Base-by-base conservation (phyloP, 2,113 vertebrate species). In the Thomomys bottae region DNA sequence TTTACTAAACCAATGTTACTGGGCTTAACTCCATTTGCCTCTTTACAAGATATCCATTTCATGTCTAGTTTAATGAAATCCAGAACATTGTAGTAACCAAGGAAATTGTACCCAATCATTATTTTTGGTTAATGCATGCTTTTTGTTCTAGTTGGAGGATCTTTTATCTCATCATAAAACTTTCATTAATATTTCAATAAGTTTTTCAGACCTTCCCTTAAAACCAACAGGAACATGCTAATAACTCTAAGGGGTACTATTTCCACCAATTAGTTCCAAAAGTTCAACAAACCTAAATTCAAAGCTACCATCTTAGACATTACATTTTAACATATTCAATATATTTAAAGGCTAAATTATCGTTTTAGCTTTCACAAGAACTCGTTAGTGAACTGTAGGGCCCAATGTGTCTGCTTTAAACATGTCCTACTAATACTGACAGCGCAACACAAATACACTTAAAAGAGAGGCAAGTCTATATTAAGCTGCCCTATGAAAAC, bases 61-160 rank as follows among this genome's bases (percentile, higher is more conserved):
- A 92, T 93, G 94, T 96, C 90, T 92, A 94, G 94, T 87, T 96
- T 95, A 92, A 96, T 84, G 88, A 95, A 96, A 94, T 94, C 86
- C 90, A 95, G 76, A 0, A 0, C 96, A 96, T 96, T 98, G 98
- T 97, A 95, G 67, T 95, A 97, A 93, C 80, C 93, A 95, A 90
- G 82, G 89, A 97, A 97, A 97, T 97, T 94, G 54, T 96, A 93
- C 79, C 88, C 86, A 92, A 94, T 88, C 94, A 96, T 97, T 93
- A 96, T 71, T 49, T 96, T 95, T 97, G 90, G 95, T 96, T 94
- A 97, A 96, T 86, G 32, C 8, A 59, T 87, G 34, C 86, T 95
- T 96, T 97, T 96, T 95, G 89, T 95, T 91, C 76, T 87, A 95
- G 76, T 95, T 97, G 71, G 96, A 87, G 81, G 75, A 85, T 97